A percentile compares a stretch with the other conserved stretches of the same genome.
Evolutionary conservation across 2,797 vertebrate species (phyloP).

Genomic region (Schizopygopsis pylzovi): DNA sequence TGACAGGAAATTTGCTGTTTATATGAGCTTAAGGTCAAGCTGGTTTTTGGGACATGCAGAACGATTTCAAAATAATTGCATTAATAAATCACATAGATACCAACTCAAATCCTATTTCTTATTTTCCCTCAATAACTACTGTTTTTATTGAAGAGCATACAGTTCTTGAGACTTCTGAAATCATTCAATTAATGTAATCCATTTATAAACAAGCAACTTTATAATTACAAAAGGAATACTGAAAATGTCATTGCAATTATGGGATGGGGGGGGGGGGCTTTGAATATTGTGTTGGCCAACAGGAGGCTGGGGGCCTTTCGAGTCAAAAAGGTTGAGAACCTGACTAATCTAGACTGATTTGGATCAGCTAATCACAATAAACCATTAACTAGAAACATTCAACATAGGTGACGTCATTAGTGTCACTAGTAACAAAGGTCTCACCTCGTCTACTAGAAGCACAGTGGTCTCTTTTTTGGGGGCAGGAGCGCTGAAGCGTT

Average conservation of each 20-base stretch:
- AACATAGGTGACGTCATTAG: neutral
- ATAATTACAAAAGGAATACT: neutral
- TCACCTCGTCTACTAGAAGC: conserved; percentile 93
- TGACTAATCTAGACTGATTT: neutral
- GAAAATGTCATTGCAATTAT: neutral
- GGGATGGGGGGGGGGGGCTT: neutral
- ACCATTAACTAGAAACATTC: too few relatives aligned
- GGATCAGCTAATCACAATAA: neutral
- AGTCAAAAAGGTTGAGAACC: neutral
- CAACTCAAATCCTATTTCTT: neutral
- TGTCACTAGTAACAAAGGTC: conserved; percentile 8
- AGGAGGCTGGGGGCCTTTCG: neutral
- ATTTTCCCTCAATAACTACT: neutral
- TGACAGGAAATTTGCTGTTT: neutral
- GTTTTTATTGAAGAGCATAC: neutral
- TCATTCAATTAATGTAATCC: neutral
- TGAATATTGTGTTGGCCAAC: neutral
- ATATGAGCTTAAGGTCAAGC: neutral
- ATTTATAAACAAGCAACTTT: neutral
- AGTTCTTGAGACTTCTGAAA: neutral
- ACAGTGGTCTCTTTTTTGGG: conserved; percentile 87
- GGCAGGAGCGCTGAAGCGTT: conserved; percentile 80
- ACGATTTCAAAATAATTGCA: neutral
- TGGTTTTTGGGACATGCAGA: neutral
- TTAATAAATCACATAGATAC: neutral